Evolutionary conservation across 2,113 vertebrate species (phyloP), one percentile per base, ranked within the genome.

Genomic region (Megaceryle torquata): DNA sequence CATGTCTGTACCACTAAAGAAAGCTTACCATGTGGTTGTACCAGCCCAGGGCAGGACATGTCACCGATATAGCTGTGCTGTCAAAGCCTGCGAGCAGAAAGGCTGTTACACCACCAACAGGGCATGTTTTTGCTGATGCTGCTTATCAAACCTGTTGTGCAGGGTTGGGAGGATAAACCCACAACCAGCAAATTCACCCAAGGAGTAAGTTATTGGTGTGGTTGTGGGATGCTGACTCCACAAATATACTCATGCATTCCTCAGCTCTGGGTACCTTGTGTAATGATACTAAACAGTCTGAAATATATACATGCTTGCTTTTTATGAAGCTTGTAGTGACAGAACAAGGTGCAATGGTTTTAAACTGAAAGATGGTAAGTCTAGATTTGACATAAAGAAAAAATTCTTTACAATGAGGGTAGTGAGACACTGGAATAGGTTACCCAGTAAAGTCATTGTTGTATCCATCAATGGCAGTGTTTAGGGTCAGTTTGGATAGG

Each of bases 1-100:
- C 80, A 81, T 50, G 11, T 35, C 43, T 59, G 64, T 28, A 59
- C 26, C 43, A 43, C 28, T 13, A 72, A 44, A 0, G 0, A 72
- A 44, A 0, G 0, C 29, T 64, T 31, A 8, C 56, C 48, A 68
- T 0, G 17, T 0, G 1, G 25, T 1, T 26, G 2, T 3, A 43
- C 15, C 54, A 71, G 74, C 56, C 72, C 69, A 76, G 37, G 35
- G 35, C 53, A 89, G 26, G 70, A 77, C 43, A 12, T 3, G 16
- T 5, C 63, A 90, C 64, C 20, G 41, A 65, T 7, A 29, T 2
- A 69, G 59, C 71, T 74, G 50, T 28, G 31, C 37, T 44, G 75
- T 67, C 51, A 91, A 75, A 88, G 90, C 53, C 25, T 7, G 6
- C 0, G 2, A 67, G 68, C 20, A 46, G 43, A 60, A 68, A 31